phyloP scores from a whole-genome alignment of 2,113 vertebrate genomes.

The Mesembrinibis cayennensis region DNA sequence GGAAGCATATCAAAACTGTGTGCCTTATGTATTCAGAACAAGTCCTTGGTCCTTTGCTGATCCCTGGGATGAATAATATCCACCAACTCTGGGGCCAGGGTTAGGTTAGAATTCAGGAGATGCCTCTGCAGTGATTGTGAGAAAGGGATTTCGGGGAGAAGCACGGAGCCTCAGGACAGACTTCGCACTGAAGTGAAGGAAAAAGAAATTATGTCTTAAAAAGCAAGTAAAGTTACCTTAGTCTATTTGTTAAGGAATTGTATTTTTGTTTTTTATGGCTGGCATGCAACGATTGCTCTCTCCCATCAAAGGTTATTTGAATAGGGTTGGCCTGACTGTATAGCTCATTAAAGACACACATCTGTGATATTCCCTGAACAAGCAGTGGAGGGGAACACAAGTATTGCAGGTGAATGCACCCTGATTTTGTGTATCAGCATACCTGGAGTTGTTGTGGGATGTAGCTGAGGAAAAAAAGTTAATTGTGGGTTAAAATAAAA shows the following conservation, averaged over 20 bases:
- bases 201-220: background rate
- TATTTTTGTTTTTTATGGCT: background rate
- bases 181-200: background rate
- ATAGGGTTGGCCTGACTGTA: background rate
- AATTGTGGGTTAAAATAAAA: background rate
- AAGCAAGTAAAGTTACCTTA: background rate
- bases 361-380: background rate
- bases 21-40: slow-evolving; percentile 20
- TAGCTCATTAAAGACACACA: background rate
- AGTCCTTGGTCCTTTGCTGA: background rate
- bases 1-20: slow-evolving; percentile 33
- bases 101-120: background rate
- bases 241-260: background rate
- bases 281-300: background rate
- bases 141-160: background rate
- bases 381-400: background rate
- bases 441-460: background rate
- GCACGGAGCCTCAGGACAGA: background rate
- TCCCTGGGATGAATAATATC: background rate
- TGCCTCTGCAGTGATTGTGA: background rate
- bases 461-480: background rate
- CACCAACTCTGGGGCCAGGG: background rate
- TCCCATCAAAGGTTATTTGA: background rate
- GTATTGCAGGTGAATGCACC: background rate
- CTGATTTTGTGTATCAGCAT: background rate